These are phyloP conservation scores for Mamestra configurata DNA, from an alignment of 1,140 invertebrate species.

Conservation along the genomic window DNA sequence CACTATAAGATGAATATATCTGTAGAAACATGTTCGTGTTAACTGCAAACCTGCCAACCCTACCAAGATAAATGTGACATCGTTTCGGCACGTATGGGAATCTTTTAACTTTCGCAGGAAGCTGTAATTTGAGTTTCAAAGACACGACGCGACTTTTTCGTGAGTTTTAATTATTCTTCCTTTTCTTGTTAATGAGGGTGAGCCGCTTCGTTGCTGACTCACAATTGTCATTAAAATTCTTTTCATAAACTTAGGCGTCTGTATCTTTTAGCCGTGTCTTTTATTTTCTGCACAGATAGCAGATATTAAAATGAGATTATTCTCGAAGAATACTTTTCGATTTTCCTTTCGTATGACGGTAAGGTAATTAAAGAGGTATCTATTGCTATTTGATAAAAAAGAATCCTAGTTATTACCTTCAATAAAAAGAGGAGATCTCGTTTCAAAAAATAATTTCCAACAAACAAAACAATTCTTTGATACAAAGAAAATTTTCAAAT, in stretches of 20 bases:
- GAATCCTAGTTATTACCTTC: no score
- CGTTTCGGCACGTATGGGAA: conserved; percentile 44
- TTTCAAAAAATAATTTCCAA: not conserved
- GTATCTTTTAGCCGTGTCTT: not conserved
- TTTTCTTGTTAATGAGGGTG: conserved; percentile 44
- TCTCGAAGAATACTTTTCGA: not conserved
- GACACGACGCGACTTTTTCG: conserved; percentile 40
- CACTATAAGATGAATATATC: not conserved
- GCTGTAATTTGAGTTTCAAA: conserved; percentile 49
- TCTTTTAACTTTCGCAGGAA: conserved; percentile 41
- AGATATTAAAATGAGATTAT: not conserved
- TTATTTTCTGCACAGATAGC: not conserved
- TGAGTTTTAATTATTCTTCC: conserved; percentile 47
- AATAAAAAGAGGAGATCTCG: no score
- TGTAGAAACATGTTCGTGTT: not conserved
- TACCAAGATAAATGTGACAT: conserved; percentile 24
- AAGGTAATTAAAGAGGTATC: no score
- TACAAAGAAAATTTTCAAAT: conserved; percentile 3
- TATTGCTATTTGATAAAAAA: no score
- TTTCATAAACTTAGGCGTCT: not conserved
- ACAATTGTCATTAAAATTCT: conserved; percentile 41
- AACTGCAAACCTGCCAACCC: not conserved
- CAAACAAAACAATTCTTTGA: not conserved
- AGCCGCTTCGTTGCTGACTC: conserved; percentile 27
- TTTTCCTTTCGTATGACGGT: no score